Evolutionary conservation across 2,888 invertebrate genomes (phyloP), one percentile per base, ranked within the genome.

Genomic region (Priocnemis perturbator): DNA sequence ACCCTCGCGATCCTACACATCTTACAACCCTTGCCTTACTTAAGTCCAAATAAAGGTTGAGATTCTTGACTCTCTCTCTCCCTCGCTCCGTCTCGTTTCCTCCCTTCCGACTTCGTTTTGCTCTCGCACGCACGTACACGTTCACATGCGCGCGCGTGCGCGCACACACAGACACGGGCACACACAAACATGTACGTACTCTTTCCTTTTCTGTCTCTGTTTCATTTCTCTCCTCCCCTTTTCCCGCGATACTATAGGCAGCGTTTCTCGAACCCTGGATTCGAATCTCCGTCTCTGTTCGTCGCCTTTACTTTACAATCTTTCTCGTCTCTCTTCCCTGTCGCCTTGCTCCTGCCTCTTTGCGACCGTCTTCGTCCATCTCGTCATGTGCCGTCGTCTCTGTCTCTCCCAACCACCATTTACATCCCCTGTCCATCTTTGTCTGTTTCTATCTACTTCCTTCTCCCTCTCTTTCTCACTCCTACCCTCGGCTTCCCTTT

Each of bases 1-100:
- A 19, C 19, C 50, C 21, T 23, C 21, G 15, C 55, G 55, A 37
- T 37, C 73, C 72, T 71, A 77, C 78, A 72, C 77, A 76, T 74
- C 81, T 76, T 71, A 74, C 83, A 87, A 88, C 86, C 88, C 87
- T 86, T 88, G 87, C 83, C 83, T 84, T 83, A 84, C 85, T 85
- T 83, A 83, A 85, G 85, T 83, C 84, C 83, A 82, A 87, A 86
- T 85, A 87, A 88, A 87, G 86, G 83, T 87, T 82, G 86, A 85
- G 85, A 84, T 85, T 85, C 84, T 83, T 80, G 78, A 81, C 71
- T 72, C 74, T 73, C 79, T 71, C 70, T 73, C 74, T 65, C 56
- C 67, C 47, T 57, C 30, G 2, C 56, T 23, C 26, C 37, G 11
- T 37, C 57, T 37, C 30, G n/a, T 20, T 45, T 14, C 50, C 15